Base-by-base conservation (phyloP, 2,113 vertebrate genomes). In the Nycticebus coucang region DNA sequence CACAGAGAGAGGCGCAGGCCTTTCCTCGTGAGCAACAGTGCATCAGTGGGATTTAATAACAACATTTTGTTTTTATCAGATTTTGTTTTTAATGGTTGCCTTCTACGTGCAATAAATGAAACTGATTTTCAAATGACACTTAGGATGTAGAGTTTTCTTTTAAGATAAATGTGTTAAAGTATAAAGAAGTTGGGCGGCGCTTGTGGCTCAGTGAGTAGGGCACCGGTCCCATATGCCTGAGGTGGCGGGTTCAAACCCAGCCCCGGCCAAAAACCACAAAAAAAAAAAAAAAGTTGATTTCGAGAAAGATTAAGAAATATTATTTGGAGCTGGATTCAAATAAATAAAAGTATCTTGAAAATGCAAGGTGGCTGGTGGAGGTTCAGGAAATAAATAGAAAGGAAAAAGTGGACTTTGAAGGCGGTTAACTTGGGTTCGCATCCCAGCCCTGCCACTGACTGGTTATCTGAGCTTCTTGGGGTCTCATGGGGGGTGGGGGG, bases 21-120 rank as follows among this genome's bases (percentile, higher is more conserved):
- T 37, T 2, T 2, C 53, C n/a, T 2, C 2, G 9, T 7, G 6
- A 50, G 45, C 30, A 22, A 0, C 1, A 24, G 74, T 8, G n/a
- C 22, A 0, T n/a, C 0, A 0, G 17, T 26, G 37, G 81, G 60
- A 57, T 41, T 78, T 68, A 19, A 10, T 30, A 28, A 28, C 33
- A 68, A 33, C n/a, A 18, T 68, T 93, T 69, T 60, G 55, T 80
- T 81, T 83, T 30, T 45, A 22, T 59, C 22, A 14, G 45, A 30
- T 62, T 66, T 64, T 45, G n/a, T 59, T 78, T 41, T 19, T 26
- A 30, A 37, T 69, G 5, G 4, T 83, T 22, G 12, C 26, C 57
- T 96, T 72, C 59, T 66, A 9, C 72, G 62, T 78, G 5, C 53
- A 37, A 1, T 78, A 81, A 62, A 50, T 79, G 45, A 53, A 30